Percentiles rank a stretch among this genome's conserved stretches.
Conservation (phyloP, 2,113 vertebrate species). For the Patagioenas fasciata region DNA sequence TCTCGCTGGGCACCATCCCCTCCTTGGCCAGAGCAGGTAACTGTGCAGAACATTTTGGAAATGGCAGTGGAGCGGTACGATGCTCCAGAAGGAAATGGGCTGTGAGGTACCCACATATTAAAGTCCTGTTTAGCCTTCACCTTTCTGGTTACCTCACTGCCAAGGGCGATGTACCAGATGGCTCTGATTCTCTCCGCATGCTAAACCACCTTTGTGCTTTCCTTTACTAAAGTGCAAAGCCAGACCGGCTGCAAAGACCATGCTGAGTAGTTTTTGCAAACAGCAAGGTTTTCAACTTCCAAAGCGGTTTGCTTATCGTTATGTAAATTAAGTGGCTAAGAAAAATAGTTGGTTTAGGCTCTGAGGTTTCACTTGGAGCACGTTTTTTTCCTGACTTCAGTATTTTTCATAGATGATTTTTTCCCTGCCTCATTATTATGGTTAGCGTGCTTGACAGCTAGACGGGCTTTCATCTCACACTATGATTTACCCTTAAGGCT, state of each 20-base stretch:
- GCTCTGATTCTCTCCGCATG: neutral
- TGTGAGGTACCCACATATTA: neutral
- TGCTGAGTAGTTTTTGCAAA: neutral
- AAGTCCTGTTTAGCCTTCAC: neutral
- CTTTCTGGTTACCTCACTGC: neutral
- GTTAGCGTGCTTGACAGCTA: neutral
- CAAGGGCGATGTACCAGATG: neutral
- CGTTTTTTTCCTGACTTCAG: neutral
- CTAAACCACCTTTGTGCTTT: neutral
- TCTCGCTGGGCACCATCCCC: conserved; percentile 90
- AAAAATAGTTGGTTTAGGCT: neutral
- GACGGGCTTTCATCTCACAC: neutral
- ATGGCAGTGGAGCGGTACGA: rapidly evolving
- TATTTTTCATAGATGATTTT: neutral
- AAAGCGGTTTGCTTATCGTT: neutral
- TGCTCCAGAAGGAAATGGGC: neutral
- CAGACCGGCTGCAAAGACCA: neutral
- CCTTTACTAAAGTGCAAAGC: neutral
- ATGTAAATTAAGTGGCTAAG: neutral
- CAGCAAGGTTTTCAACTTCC: neutral
- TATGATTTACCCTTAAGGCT: neutral
- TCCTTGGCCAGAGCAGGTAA: conserved; percentile 87
- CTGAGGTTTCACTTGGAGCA: neutral
- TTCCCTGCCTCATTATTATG: neutral
- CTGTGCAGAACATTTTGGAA: neutral